Percentiles rank a stretch among this genome's conserved stretches.
phyloP scores from a whole-genome alignment of 2,797 vertebrate genomes.

The Gallirallus australis region DNA sequence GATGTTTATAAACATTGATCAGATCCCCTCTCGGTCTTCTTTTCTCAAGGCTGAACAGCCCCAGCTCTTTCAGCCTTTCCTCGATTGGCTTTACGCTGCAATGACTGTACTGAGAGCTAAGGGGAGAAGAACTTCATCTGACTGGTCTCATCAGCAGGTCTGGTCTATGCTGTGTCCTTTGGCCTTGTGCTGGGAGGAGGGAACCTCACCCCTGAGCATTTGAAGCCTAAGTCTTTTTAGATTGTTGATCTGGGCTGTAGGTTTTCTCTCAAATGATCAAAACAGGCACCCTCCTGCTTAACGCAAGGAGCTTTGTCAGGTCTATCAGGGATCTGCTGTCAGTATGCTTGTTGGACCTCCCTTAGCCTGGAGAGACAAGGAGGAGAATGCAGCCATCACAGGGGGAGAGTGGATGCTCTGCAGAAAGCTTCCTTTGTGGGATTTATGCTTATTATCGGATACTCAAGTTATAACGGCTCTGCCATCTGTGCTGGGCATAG shows the following conservation, averaged over 20 bases:
- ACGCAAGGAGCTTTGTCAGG: neutral
- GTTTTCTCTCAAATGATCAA: neutral
- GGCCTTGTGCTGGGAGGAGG: neutral
- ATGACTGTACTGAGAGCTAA: neutral
- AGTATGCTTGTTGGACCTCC: neutral
- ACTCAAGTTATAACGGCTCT: neutral
- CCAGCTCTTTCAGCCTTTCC: too few species aligned
- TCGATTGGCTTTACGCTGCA: neutral
- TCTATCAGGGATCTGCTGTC: neutral
- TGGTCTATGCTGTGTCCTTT: neutral
- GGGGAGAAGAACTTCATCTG: neutral
- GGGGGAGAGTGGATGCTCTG: neutral
- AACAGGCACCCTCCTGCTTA: neutral
- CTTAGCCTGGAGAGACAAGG: neutral
- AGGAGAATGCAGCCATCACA: rapidly evolving
- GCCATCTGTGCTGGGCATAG: neutral
- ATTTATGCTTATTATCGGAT: neutral
- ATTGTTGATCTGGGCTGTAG: neutral
- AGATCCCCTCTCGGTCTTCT: too few species aligned
- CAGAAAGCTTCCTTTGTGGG: neutral
- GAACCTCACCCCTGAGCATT: neutral
- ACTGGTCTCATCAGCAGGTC: neutral
- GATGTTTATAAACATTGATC: too few species aligned
- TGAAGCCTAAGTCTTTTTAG: neutral
- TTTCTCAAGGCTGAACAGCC: too few species aligned